Base-by-base conservation (phyloP, 2,797 vertebrate species). In the Argya squamiceps region DNA sequence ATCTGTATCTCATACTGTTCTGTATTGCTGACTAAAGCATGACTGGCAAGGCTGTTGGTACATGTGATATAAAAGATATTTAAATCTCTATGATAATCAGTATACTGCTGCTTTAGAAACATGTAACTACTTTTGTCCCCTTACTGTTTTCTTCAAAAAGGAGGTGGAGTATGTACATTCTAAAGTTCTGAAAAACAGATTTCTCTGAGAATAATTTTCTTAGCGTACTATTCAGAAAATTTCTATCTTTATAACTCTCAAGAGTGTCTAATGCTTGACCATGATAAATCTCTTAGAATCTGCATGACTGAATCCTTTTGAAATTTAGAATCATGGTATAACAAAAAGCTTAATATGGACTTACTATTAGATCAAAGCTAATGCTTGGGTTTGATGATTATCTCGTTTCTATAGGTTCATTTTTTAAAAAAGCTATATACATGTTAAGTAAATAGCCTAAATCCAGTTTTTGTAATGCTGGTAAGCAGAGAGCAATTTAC, bases 11-110 rank as follows among this genome's bases (percentile, higher is more conserved):
- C 67, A 59, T 90, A 89, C 12, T 60, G 36, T 81, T 87, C 52
- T 84, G 15, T 91, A 44, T 74, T 95, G 92, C 93, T 92, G 87
- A 92, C 62, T 87, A 73, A 96, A 96, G 89, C 91, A 92, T 96
- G 95, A 93, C 67, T 93, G 84, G 43, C 76, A 78, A 78, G 62
- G 93, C 90, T 96, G 32, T 88, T 91, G 56, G 56, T 78, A 96
- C 70, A 65, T 62, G 65, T 78, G 43, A 68, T 23, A 3, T 71
- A 65, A 71, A 83, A 77, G 15, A 81, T 58, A 50, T 2, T 26
- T 79, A 46, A 60, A 18, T 71, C 29, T 75, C 49, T 59, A 12
- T 68, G 58, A 49, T 80, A 62, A 93, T 81, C 34, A 47, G 22
- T 59, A 55, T 73, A 79, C 50, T 47, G 71, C 79, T 88, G 58